Base-by-base conservation (phyloP, 2,797 vertebrate species). In the Cyprinodon diabolis region DNA sequence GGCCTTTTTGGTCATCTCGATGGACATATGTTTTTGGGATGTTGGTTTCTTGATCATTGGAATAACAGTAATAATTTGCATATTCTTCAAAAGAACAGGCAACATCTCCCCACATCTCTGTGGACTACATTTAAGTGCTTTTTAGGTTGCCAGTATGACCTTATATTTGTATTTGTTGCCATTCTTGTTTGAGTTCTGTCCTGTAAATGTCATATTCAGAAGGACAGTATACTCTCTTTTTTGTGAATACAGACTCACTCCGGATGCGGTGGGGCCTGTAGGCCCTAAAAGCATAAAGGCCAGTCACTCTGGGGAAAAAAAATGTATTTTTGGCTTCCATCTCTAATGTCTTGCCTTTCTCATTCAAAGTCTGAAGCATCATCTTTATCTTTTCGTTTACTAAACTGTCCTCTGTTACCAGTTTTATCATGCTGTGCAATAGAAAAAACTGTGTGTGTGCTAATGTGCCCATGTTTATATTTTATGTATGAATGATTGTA, bases 401-500 rank as follows among this genome's bases (percentile, higher is more conserved):
- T 63, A 45, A 48, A 52, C 23, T 66, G 55, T 79, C 43, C 49
- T 84, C 60, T 75, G 57, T 74, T 84, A 79, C 73, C 71, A 69
- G 47, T 48, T 74, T 70, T 75, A 76, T 80, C 69, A 71, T 73
- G 66, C 48, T 69, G 82, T 84, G 84, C 85, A 89, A 82, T 72
- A 72, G 68, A 78, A 82, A 85, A 83, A 86, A 75, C 57, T 55
- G 49, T 74, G 71, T 77, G 76, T 75, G 79, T 82, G 80, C 87
- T 80, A 54, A 74, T 80, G 83, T 88, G 88, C 86, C 77, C 87
- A 76, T 89, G 86, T 89, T 83, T 77, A 91, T 87, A 80, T 80
- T 90, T 87, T 84, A 82, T 72, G 87, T 93, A 82, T 93, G 86
- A 92, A 92, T 90, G 93, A 94, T 94, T 95, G 93, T 94, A 93